Evolutionary conservation across 2,797 vertebrate species (phyloP), one percentile per base, ranked within the genome.

Genomic region (Bovichtus variegatus): DNA sequence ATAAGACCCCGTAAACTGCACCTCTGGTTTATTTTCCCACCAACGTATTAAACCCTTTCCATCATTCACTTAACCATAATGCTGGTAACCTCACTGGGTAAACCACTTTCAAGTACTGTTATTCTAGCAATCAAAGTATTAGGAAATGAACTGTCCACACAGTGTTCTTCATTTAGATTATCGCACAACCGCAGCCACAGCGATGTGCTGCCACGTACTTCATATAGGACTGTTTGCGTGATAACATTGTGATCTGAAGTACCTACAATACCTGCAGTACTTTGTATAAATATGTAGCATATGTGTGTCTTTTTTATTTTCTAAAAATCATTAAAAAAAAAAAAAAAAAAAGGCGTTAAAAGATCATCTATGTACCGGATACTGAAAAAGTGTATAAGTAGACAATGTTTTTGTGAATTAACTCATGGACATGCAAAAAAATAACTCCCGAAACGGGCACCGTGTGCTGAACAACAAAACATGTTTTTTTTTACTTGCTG

Each of bases 161-260:
- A 29, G 21, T 57, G 43, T 2, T 81, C 66, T 75, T 68, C 16
- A 27, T 74, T 77, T 50, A 44, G 12, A 71, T 36, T 64, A 59
- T 36, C 60, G 6, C 43, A 27, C 43, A 46, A 58, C 15, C 43
- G 50, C 25, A 63, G 50, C n/a, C 27, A 64, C 36, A 9, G 41
- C 25, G 27, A 19, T 58, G 46, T 74, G 43, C 60, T 40, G 31
- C 23, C 50, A 71, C 61, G 43, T 25, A 21, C 38, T 70, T 70
- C 23, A 57, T 25, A 19, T 36, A 51, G 19, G n/a, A n/a, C n/a
- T n/a, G n/a, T n/a, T n/a, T 25, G 15, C 36, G 31, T 31, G 40
- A 49, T 10, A 10, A 40, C 41, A 27, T 21, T 2, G 27, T 6
- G 2, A 10, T 27, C 31, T 23, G 10, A 51, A 51, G 13, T 49